Evolutionary conservation across 2,113 vertebrate species (phyloP).

Genomic region (Miniopterus natalensis): DNA sequence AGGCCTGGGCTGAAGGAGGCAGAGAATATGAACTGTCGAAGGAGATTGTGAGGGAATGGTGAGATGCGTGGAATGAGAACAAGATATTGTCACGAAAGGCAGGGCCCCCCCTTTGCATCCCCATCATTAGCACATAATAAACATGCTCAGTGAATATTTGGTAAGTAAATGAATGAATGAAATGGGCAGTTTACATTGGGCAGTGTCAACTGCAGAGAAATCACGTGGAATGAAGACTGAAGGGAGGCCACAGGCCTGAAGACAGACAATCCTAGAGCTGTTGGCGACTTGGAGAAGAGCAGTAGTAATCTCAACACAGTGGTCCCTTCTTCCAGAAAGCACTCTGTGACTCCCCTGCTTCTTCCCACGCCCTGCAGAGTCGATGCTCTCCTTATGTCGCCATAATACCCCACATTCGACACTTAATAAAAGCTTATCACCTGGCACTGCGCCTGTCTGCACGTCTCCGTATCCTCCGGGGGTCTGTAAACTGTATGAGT

Average conservation of each 20-base stretch:
- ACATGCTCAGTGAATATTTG: neutral
- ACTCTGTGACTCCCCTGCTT: neutral
- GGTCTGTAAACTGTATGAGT: neutral
- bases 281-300: neutral
- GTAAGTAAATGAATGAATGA: neutral
- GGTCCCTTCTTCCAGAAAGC: neutral
- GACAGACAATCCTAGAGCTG: neutral
- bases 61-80: neutral
- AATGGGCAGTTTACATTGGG: neutral
- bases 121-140: too few relatives aligned
- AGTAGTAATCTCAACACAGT: neutral
- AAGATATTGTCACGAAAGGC: neutral
- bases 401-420: neutral
- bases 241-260: neutral
- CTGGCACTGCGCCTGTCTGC: too few relatives aligned
- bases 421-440: too few relatives aligned
- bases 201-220: neutral
- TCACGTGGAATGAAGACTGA: neutral
- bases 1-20: neutral
- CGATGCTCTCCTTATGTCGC: neutral
- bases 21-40: neutral
- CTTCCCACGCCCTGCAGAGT: fast-evolving
- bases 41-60: neutral
- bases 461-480: neutral
- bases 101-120: neutral